These are phyloP conservation scores for Caenorhabditis inopinata DNA, from an alignment of 1,140 invertebrate genomes.

Conservation along the genomic window DNA sequence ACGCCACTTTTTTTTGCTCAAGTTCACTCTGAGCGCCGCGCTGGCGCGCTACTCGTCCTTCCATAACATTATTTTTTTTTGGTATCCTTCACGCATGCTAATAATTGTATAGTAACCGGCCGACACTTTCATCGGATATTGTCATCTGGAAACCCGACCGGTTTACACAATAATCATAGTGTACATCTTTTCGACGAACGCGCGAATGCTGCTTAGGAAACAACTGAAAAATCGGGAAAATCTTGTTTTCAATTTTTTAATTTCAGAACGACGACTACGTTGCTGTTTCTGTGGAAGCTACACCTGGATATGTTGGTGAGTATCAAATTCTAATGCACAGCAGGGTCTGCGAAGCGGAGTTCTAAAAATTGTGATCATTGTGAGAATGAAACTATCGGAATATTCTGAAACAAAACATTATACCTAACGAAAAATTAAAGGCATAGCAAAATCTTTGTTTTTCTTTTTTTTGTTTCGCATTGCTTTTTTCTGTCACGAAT, in stretches of 20 bases:
- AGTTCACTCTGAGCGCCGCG: no score
- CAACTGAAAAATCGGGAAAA: not conserved
- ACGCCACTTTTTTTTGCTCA: no score
- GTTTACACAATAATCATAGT: not conserved
- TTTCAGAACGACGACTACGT: slow-evolving; percentile 62
- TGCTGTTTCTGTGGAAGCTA: slow-evolving; percentile 57
- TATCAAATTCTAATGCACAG: not conserved
- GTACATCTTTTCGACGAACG: slow-evolving; percentile 13
- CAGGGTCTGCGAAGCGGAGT: no score
- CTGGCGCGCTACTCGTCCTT: no score
- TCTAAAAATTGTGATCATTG: no score
- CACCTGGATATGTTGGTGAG: slow-evolving; percentile 62
- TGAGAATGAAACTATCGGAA: no score
- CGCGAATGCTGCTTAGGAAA: not conserved
- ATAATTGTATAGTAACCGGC: not conserved
- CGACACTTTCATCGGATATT: not conserved
- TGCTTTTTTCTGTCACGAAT: no score
- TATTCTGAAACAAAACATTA: no score
- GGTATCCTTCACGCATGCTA: not conserved
- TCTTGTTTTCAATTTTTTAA: no score
- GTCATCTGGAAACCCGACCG: not conserved
- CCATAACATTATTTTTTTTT: not conserved
- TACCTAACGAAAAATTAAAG: no score
- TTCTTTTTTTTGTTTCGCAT: no score
- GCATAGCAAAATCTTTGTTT: no score